phyloP scores from a whole-genome alignment of 92 coral and sea anemone genomes.

The Epizoanthus illoricatus region DNA sequence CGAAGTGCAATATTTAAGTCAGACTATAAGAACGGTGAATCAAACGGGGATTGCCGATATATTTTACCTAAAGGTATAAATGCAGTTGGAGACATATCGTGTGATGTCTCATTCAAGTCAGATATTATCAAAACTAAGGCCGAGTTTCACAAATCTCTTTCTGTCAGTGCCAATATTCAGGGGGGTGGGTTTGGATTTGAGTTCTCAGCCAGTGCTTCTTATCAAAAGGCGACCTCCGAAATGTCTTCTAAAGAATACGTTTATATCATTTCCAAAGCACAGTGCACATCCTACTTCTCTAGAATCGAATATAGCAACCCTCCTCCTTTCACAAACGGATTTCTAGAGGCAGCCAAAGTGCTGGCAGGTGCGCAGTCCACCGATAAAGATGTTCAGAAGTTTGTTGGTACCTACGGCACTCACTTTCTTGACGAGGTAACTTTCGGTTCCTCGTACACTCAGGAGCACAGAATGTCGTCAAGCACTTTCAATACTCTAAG shows the following conservation, averaged over 20 bases:
- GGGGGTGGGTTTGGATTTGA: slow-evolving; percentile 51
- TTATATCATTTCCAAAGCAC: slow-evolving; percentile 45
- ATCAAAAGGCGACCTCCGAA: slow-evolving; percentile 45
- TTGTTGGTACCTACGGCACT: slow-evolving; percentile 51
- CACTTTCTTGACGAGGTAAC: slow-evolving; percentile 50
- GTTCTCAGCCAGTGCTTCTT: slow-evolving; percentile 50
- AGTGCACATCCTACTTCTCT: slow-evolving; percentile 49
- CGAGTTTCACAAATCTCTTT: background rate
- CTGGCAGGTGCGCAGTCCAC: slow-evolving; percentile 26
- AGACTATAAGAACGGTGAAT: slow-evolving; percentile 5
- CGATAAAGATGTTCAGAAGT: slow-evolving; percentile 21
- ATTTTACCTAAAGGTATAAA: slow-evolving; percentile 20
- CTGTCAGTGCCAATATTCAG: slow-evolving; percentile 18
- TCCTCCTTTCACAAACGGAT: slow-evolving; percentile 45
- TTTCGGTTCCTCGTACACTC: slow-evolving; percentile 45
- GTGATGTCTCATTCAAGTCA: slow-evolving; percentile 18
- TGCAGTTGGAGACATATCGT: slow-evolving; percentile 22
- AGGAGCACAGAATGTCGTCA: slow-evolving; percentile 44
- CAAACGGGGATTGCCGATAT: slow-evolving; percentile 27
- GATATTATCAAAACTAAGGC: slow-evolving; percentile 17
- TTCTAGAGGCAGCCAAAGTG: slow-evolving; percentile 31
- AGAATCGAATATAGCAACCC: slow-evolving; percentile 31
- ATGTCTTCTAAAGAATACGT: slow-evolving; percentile 49
- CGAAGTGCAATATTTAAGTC: slow-evolving; percentile 29
- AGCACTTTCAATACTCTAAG: slow-evolving; percentile 25